Percentiles rank a stretch among this genome's conserved stretches.
Evolutionary conservation across 2,113 vertebrate genomes (phyloP).

Genomic region (Pangasianodon hypophthalmus): DNA sequence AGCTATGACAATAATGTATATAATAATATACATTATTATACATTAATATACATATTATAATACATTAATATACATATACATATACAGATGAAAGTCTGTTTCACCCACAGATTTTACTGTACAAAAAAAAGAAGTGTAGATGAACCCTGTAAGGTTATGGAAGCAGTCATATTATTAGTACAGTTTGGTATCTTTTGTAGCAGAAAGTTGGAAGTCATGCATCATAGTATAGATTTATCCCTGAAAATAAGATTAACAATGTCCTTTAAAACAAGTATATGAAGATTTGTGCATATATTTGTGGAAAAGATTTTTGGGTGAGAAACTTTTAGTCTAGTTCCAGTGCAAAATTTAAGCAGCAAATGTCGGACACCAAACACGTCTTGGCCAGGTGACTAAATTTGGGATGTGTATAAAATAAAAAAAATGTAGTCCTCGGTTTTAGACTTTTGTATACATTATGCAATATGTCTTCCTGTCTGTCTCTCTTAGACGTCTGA

Average conservation of each 20-base stretch:
- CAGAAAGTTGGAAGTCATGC: background rate
- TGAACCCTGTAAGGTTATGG: background rate
- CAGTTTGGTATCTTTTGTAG: background rate
- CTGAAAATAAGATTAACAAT: background rate
- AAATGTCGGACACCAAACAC: background rate
- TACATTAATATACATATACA: too few relatives aligned
- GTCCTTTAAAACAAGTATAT: background rate
- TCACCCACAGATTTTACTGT: background rate
- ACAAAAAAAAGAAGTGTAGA: background rate
- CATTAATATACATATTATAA: too few relatives aligned
- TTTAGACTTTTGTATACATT: background rate
- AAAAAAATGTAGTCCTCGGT: background rate
- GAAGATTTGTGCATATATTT: background rate
- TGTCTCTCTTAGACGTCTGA: constrained; percentile 77
- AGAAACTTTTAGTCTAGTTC: background rate
- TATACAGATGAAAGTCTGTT: background rate
- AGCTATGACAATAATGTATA: background rate
- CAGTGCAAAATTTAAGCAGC: background rate
- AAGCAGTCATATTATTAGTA: background rate
- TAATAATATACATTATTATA: background rate
- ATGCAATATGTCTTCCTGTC: background rate
- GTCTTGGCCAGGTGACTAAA: background rate
- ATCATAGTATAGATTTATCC: background rate
- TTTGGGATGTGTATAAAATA: background rate
- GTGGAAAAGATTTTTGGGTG: background rate